phyloP scores from a whole-genome alignment of 2,113 vertebrate genomes.

The Felis catus region F.catus_Fca126_mat1.0 CM031417.1:114074001-114074500 shows the following conservation, averaged over 20 bases:
- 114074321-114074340: background rate
- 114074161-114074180: background rate
- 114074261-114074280: background rate
- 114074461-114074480: too few species aligned
- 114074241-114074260: background rate
- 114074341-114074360: background rate
- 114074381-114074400: background rate
- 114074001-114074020: background rate
- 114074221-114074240: background rate
- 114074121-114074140: background rate
- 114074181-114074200: background rate
- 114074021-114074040: background rate
- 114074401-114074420: background rate
- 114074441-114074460: too few species aligned
- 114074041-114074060: constrained; percentile 6
- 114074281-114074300: background rate
- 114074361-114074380: constrained; percentile 14
- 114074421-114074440: background rate
- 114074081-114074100: background rate
- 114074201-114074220: background rate
- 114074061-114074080: background rate
- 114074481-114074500: too few species aligned
- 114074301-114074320: background rate
- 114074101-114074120: constrained; percentile 22
- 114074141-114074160: background rate